phyloP scores from a whole-genome alignment of 2,888 invertebrate genomes.

The Drosophila mulleri region DNA sequence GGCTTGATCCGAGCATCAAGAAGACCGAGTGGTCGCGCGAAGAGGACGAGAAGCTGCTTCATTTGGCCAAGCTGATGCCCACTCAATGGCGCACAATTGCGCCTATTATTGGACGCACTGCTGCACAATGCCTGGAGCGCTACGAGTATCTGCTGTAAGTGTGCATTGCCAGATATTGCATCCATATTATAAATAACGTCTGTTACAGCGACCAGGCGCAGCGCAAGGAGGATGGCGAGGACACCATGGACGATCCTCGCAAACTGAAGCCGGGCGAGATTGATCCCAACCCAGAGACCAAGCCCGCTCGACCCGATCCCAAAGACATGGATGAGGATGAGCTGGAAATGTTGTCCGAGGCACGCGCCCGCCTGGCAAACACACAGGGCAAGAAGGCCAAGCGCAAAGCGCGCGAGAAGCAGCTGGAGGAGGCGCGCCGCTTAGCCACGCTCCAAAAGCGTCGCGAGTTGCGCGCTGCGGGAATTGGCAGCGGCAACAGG shows the following conservation, averaged over 20 bases:
- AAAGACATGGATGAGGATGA: slow-evolving; percentile 99
- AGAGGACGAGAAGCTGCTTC: slow-evolving; percentile 98
- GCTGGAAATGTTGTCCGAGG: slow-evolving; percentile 99
- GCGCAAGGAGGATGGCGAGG: slow-evolving; percentile 97
- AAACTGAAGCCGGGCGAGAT: slow-evolving; percentile 99
- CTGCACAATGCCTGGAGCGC: slow-evolving; percentile 98
- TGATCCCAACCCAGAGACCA: slow-evolving; percentile 99
- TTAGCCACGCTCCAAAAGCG: slow-evolving; percentile 98
- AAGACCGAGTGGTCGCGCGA: slow-evolving; percentile 99
- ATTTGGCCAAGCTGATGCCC: slow-evolving; percentile 99
- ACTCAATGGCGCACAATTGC: slow-evolving; percentile 99
- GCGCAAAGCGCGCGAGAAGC: slow-evolving; percentile 98
- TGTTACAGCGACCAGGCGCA: slow-evolving; percentile 95
- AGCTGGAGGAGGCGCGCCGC: slow-evolving; percentile 98
- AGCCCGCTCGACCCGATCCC: slow-evolving; percentile 99
- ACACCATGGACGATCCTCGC: slow-evolving; percentile 96
- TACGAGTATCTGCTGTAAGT: slow-evolving; percentile 97
- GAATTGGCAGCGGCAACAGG: slow-evolving; percentile 88
- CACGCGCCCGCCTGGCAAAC: slow-evolving; percentile 98
- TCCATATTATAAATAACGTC: rapidly evolving
- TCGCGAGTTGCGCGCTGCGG: slow-evolving; percentile 98
- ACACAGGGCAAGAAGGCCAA: slow-evolving; percentile 98
- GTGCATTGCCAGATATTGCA: not conserved
- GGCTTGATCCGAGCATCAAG: slow-evolving; percentile 99
- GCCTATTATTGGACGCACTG: slow-evolving; percentile 99